Base-by-base conservation (phyloP, 2,888 invertebrate species). In the Apamea monoglypha region DNA sequence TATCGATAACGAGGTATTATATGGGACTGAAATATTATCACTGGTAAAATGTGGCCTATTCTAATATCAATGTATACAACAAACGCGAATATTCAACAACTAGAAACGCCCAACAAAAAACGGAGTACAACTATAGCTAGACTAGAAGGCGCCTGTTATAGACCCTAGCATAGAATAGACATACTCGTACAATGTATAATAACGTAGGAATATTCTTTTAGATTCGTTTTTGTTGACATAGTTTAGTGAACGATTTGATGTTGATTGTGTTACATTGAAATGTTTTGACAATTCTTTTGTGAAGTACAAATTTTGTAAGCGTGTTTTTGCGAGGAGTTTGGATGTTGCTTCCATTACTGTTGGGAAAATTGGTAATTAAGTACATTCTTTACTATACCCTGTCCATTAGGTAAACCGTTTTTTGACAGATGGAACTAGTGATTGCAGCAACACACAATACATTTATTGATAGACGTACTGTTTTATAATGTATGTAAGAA, bases 241-340 rank as follows among this genome's bases (percentile, higher is more conserved):
- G 84, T 85, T 78, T 85, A 72, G 85, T 74, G 50, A 75, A 84
- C 66, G 71, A 74, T 66, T 78, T 76, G 64, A 64, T 64, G 76
- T 82, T 73, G 66, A 78, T 85, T 85, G 67, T 76, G 85, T 85
- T 83, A 75, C n/a, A 64, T 74, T n/a, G 25, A 73, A 81, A 77
- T 75, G 69, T 71, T 69, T 80, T 68, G 53, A 85, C 50, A 59
- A 66, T 83, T 88, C 18, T 69, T 83, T 88, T 84, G 63, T 79
- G 56, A 73, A 80, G 82, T 87, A 89, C 88, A 88, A 85, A 85
- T 88, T 87, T 87, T 89, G 83, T 81, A 82, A 85, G 68, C 74
- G 82, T 80, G 85, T 78, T 78, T 76, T 80, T 79, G 76, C 56
- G 44, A 25, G 72, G 76, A n/a, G 74, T 59, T 74, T 59, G 25